phyloP scores from a whole-genome alignment of 2,113 vertebrate species.

The Gulo gulo region DNA sequence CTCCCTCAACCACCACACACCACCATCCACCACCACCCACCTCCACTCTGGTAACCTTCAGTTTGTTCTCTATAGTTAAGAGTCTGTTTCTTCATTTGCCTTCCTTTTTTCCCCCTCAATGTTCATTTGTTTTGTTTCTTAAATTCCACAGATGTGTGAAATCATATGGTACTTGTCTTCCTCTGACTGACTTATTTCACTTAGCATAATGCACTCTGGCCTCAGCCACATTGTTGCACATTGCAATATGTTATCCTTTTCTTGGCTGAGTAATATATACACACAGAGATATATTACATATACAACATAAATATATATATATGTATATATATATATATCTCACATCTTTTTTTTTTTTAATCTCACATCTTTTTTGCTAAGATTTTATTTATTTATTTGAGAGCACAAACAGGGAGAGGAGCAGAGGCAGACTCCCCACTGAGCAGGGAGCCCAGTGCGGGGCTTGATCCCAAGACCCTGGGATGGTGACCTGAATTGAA shows the following conservation, averaged over 20 bases:
- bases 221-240: background rate
- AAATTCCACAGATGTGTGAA: background rate
- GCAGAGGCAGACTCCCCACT: too few relatives aligned
- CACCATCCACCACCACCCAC: background rate
- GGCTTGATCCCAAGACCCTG: too few relatives aligned
- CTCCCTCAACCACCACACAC: background rate
- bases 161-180: background rate
- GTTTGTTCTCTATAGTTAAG: background rate
- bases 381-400: too few relatives aligned
- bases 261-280: background rate
- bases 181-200: background rate
- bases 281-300: too few relatives aligned
- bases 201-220: background rate
- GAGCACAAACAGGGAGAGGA: too few relatives aligned
- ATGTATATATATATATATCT: too few relatives aligned
- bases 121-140: background rate
- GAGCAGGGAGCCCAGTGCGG: too few relatives aligned
- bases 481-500: too few relatives aligned
- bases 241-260: background rate
- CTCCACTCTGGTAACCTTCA: background rate
- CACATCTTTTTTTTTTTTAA: too few relatives aligned
- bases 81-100: background rate
- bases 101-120: too few relatives aligned
- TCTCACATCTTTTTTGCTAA: too few relatives aligned
- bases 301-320: too few relatives aligned